These are phyloP conservation scores for Geotrypetes seraphini DNA, from an alignment of 2,797 vertebrate species.

Conservation along the genomic window DNA sequence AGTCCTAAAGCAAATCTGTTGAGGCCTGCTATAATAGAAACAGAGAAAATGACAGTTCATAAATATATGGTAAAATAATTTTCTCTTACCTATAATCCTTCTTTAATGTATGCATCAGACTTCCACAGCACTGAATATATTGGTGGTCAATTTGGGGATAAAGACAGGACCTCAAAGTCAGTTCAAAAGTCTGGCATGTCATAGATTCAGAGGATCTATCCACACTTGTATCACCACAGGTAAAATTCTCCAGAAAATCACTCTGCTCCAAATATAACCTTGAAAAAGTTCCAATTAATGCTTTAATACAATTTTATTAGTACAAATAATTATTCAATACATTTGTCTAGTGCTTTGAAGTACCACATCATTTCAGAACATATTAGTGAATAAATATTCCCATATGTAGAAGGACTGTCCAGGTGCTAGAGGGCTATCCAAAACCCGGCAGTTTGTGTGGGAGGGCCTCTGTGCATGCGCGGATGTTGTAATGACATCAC, in stretches of 20 bases:
- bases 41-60: no score
- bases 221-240: conserved; percentile 75
- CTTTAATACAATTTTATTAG: no score
- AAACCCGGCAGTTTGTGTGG: no score
- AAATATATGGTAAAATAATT: not conserved
- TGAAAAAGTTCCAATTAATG: no score
- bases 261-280: conserved; percentile 91
- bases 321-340: not conserved
- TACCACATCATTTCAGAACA: no score
- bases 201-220: conserved; percentile 92
- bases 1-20: no score
- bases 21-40: no score
- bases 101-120: conserved; percentile 91
- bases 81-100: conserved; percentile 80
- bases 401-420: no score
- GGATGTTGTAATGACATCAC: no score
- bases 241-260: conserved; percentile 87
- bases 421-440: no score
- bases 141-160: conserved; percentile 89
- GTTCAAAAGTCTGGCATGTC: conserved; percentile 93
- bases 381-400: no score
- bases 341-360: not conserved
- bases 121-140: conserved; percentile 90
- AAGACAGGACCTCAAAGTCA: conserved; percentile 87
- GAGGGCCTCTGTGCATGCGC: no score